These are phyloP conservation scores for Mus spicilegus DNA, from an alignment of 2,113 vertebrate species.

Conservation along the genomic window DNA sequence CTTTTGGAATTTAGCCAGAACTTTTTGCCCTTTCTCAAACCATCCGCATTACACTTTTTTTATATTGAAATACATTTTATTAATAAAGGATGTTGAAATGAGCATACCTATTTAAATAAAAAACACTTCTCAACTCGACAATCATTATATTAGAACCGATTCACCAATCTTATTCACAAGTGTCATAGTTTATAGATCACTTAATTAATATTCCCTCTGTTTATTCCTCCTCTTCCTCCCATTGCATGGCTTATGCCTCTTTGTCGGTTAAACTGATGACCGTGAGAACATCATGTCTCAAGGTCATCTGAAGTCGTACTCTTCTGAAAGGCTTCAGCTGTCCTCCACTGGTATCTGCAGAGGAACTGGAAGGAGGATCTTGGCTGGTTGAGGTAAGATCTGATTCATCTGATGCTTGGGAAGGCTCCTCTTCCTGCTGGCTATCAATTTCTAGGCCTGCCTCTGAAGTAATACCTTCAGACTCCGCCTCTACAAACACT, in stretches of 20 bases:
- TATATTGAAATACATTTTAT: conserved; percentile 90
- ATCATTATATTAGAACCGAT: conserved; percentile 82
- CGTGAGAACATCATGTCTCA: conserved; percentile 90
- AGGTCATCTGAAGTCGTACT: conserved; percentile 67
- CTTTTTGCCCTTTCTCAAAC: not conserved
- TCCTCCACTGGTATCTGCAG: too few species aligned
- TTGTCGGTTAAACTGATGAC: conserved; percentile 91
- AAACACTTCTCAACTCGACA: conserved; percentile 83
- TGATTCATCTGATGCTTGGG: too few species aligned
- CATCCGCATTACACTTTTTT: not conserved
- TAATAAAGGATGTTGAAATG: conserved; percentile 90
- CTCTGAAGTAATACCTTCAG: too few species aligned
- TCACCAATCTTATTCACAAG: conserved; percentile 83
- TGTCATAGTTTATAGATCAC: conserved; percentile 76
- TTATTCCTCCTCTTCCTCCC: conserved; percentile 92
- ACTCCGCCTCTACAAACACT: too few species aligned
- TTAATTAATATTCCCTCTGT: conserved; percentile 91
- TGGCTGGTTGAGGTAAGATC: too few species aligned
- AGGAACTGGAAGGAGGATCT: too few species aligned
- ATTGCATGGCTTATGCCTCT: conserved; percentile 89
- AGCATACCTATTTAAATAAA: conserved; percentile 87
- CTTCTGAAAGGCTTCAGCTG: too few species aligned
- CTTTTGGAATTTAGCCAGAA: not conserved
- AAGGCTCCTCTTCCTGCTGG: too few species aligned
- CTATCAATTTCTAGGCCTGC: too few species aligned